A percentile compares a stretch with the other conserved stretches of the same genome.
Evolutionary conservation across 1,140 invertebrate genomes (phyloP).

Genomic region (Druon quercuslanigerum): DNA sequence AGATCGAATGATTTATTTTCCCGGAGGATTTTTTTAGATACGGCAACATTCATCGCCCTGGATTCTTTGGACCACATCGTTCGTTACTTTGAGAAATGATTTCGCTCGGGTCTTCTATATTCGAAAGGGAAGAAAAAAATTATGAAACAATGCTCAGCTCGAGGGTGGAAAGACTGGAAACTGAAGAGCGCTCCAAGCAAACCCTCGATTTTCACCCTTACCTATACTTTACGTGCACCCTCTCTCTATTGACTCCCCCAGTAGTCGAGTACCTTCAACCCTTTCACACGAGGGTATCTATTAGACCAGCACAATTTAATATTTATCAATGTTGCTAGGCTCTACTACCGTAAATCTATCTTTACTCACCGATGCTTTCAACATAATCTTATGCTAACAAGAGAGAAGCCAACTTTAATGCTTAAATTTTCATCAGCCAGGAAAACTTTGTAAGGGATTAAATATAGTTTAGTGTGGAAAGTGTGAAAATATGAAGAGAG

Average conservation of each 20-base stretch:
- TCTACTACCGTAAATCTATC: not conserved
- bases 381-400: not conserved
- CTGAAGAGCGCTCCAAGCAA: not conserved
- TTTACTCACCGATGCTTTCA: not conserved
- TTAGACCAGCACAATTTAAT: conserved; percentile 19
- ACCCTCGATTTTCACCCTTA: conserved; percentile 11
- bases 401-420: no score
- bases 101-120: not conserved
- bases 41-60: not conserved
- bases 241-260: conserved; percentile 5
- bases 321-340: conserved; percentile 3
- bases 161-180: conserved; percentile 15
- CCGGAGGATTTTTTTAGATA: no score
- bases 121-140: conserved; percentile 2
- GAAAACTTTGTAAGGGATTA: no score
- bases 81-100: not conserved
- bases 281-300: not conserved
- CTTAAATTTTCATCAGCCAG: no score
- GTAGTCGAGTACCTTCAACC: not conserved
- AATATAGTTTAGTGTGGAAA: no score
- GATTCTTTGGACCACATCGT: not conserved
- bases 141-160: conserved; percentile 15
- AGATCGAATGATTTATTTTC: no score
- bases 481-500: no score
- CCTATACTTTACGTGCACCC: conserved; percentile 19